Percentiles rank a stretch among this genome's conserved stretches.
Conservation (phyloP, 2,113 vertebrate genomes). For the Prinia subflava region DNA sequence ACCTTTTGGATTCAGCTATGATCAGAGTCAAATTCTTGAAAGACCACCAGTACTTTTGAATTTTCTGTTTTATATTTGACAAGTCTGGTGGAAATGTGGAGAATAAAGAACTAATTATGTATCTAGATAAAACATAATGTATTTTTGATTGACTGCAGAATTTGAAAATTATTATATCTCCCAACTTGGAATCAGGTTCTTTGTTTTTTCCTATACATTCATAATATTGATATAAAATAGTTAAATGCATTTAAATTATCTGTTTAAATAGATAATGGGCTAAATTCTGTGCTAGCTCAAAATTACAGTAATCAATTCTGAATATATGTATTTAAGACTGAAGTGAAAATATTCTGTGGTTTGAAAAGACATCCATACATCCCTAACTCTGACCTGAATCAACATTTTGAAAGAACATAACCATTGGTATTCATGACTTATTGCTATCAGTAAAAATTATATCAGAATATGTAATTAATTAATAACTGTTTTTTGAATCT, state of each 20-base stretch:
- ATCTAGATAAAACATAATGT: not conserved
- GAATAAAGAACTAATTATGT: not conserved
- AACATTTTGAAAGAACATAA: not conserved
- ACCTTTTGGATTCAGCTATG: not conserved
- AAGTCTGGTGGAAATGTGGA: not conserved
- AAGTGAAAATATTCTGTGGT: not conserved
- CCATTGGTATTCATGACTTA: not conserved
- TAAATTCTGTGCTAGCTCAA: not conserved
- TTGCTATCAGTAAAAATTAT: not conserved
- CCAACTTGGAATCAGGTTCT: not conserved
- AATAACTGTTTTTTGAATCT: not conserved
- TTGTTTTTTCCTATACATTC: not conserved
- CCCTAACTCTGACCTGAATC: not conserved
- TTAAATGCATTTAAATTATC: not conserved
- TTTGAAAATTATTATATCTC: not conserved
- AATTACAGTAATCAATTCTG: not conserved
- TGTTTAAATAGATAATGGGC: too few species aligned
- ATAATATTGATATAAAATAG: not conserved
- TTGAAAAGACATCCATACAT: not conserved
- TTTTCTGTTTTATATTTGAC: not conserved
- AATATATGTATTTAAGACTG: not conserved
- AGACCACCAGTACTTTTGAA: not conserved
- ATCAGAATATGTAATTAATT: not conserved
- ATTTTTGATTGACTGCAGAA: not conserved
- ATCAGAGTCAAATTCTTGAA: not conserved